Percentiles rank a stretch among this genome's conserved stretches.
Evolutionary conservation across 2,113 vertebrate genomes (phyloP).

Genomic region (Nerophis lumbriciformis): DNA sequence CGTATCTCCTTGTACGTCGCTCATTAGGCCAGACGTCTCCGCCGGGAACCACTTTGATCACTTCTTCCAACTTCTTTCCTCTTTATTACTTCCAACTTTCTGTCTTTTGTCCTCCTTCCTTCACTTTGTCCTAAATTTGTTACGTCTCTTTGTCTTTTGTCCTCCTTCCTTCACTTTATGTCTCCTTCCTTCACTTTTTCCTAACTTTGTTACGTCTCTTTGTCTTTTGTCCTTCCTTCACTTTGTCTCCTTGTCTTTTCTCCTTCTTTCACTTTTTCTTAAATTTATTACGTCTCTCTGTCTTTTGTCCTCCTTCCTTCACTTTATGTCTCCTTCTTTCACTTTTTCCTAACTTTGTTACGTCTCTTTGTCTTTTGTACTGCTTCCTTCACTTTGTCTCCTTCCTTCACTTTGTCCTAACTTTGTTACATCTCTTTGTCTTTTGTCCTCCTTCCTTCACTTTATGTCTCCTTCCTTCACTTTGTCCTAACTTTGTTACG

Average conservation of each 20-base stretch:
- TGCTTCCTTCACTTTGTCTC: neutral
- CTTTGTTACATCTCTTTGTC: constrained; percentile 49
- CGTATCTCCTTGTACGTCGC: constrained; percentile 46
- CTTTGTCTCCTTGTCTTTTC: too few species aligned
- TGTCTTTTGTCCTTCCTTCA: too few species aligned
- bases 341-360: constrained; percentile 42
- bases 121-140: constrained; percentile 1
- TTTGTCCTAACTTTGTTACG: too few species aligned
- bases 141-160: too few species aligned
- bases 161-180: too few species aligned
- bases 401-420: constrained; percentile 4
- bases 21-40: constrained; percentile 62
- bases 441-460: too few species aligned
- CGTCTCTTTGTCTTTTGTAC: constrained; percentile 45
- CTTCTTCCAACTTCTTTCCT: constrained; percentile 51
- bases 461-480: too few species aligned
- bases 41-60: constrained; percentile 67
- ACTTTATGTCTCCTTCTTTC: too few species aligned
- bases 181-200: neutral
- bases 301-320: too few species aligned
- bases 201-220: constrained; percentile 25
- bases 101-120: constrained; percentile 40
- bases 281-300: neutral
- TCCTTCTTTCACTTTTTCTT: too few species aligned
- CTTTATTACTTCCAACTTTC: constrained; percentile 46